A percentile compares a stretch with the other conserved stretches of the same genome.
phyloP scores from a whole-genome alignment of 2,888 invertebrate species.

The Mythimna vitellina region DNA sequence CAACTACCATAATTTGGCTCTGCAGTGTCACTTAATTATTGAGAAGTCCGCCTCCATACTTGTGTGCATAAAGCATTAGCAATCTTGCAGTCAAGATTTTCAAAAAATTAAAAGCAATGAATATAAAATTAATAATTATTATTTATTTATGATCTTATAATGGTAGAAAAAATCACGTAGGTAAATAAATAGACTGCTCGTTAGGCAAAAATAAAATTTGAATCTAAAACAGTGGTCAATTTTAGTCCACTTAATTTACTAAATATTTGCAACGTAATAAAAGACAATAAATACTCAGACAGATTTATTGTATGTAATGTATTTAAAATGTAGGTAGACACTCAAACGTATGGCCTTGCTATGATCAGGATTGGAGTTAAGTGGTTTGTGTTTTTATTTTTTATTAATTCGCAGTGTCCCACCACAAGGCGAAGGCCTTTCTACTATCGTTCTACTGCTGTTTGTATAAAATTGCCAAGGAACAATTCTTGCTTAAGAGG shows the following conservation, averaged over 20 bases:
- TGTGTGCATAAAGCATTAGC: no score
- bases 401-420: background rate
- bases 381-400: background rate
- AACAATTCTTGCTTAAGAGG: background rate
- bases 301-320: conserved; percentile 29
- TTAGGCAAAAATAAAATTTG: background rate
- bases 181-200: background rate
- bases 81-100: no score
- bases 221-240: conserved; percentile 4
- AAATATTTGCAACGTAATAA: conserved; percentile 22
- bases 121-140: no score
- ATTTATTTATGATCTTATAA: no score
- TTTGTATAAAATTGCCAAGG: background rate
- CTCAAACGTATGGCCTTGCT: background rate
- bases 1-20: no score
- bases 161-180: no score
- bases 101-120: no score
- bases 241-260: conserved; percentile 11
- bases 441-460: no score
- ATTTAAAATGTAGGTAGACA: conserved; percentile 1
- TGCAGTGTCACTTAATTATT: no score
- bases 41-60: no score
- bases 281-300: conserved; percentile 15
- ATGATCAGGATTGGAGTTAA: background rate
- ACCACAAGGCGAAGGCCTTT: no score